Percentiles rank a stretch among this genome's conserved stretches.
These are phyloP conservation scores for Amiota mariae DNA, from an alignment of 2,888 invertebrate species.

Conservation along the genomic window DNA sequence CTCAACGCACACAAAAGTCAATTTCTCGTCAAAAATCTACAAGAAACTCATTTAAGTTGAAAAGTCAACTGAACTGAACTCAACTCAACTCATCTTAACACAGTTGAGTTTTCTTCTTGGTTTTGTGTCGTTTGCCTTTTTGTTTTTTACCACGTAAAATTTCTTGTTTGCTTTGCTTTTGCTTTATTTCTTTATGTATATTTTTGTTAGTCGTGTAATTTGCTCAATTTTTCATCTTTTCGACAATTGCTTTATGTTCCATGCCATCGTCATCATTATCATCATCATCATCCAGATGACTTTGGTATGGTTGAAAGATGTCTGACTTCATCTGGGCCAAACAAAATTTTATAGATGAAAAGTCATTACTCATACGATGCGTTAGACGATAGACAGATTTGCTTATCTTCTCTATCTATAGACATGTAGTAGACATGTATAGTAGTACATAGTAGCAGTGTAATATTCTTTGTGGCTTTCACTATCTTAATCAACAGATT, in stretches of 20 bases:
- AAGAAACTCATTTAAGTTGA: conserved; percentile 20
- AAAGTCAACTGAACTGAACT: neutral
- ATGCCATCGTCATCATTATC: neutral
- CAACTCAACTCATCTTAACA: neutral
- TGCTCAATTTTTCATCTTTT: neutral
- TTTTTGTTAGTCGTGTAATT: neutral
- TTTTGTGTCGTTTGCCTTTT: neutral
- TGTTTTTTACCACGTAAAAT: neutral
- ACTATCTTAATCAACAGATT: conserved; percentile 43
- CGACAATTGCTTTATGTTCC: neutral
- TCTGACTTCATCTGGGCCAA: conserved; percentile 18
- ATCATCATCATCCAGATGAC: neutral
- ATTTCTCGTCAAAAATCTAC: neutral
- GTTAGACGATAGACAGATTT: neutral
- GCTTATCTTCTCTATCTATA: no score
- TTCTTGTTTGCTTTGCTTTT: neutral
- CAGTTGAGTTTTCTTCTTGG: neutral
- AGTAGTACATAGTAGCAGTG: neutral
- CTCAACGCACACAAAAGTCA: no score
- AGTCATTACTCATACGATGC: conserved; percentile 40
- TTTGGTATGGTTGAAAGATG: neutral
- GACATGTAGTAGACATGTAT: neutral
- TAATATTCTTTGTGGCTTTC: conserved; percentile 39
- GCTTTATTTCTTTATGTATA: neutral
- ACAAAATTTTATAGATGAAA: conserved; percentile 37